Percentiles rank a stretch among this genome's conserved stretches.
These are phyloP conservation scores for Protobothrops mucrosquamatus DNA, from an alignment of 2,113 vertebrate genomes.

Conservation along the genomic window DNA sequence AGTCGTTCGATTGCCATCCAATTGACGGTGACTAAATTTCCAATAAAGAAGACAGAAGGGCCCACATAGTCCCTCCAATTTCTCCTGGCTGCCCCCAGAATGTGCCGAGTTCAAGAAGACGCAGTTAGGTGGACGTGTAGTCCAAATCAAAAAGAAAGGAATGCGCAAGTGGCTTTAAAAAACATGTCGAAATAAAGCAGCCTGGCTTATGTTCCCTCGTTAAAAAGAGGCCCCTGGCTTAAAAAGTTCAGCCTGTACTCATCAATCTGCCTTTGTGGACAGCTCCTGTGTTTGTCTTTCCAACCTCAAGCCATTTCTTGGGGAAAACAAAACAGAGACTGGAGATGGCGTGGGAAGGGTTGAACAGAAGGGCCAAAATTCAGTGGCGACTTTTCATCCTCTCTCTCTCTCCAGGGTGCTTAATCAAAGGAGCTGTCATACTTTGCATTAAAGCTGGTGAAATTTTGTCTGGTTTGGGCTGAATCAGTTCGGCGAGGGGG, in stretches of 20 bases:
- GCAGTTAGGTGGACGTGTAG: background rate
- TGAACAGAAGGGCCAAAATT: background rate
- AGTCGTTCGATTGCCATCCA: background rate
- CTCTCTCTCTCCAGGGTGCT: conserved; percentile 13
- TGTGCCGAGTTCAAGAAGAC: background rate
- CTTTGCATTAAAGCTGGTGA: background rate
- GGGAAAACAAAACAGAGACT: conserved; percentile 17
- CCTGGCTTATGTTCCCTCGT: background rate
- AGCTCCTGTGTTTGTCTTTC: conserved; percentile 12
- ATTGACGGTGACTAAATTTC: background rate
- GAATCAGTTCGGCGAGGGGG: background rate
- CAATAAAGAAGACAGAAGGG: background rate
- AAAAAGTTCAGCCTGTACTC: conserved; percentile 4
- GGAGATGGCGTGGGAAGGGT: conserved; percentile 25
- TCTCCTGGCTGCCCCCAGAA: background rate
- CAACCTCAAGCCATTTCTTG: conserved; percentile 21
- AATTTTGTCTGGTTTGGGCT: background rate
- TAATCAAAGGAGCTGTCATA: background rate
- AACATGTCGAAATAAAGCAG: conserved; percentile 12
- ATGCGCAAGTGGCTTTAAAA: background rate
- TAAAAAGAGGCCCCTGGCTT: background rate
- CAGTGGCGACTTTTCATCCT: conserved; percentile 21
- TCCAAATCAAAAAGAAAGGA: background rate
- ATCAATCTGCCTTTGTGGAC: conserved; percentile 38
- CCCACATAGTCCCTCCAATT: background rate